Evolutionary conservation across 2,888 invertebrate genomes (phyloP).

Genomic region (Diplazon laetatorius): DNA sequence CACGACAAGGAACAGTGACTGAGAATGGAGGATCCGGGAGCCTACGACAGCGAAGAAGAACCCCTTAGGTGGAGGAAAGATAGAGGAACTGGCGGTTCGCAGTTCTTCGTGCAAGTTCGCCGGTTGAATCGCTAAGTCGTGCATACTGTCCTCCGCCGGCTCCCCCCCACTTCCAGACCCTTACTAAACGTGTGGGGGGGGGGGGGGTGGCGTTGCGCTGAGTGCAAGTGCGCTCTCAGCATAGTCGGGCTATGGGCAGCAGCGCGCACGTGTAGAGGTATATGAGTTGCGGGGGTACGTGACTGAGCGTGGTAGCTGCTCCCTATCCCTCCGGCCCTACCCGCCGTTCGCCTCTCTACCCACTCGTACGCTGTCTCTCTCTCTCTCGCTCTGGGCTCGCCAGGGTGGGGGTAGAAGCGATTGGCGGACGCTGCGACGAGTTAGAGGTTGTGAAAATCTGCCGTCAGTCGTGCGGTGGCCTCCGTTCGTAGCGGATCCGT

Average conservation of each 20-base stretch:
- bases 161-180: too few relatives aligned
- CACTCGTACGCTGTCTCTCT: slow-evolving; percentile 25
- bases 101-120: slow-evolving; percentile 70
- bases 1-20: slow-evolving; percentile 38
- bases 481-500: slow-evolving; percentile 73
- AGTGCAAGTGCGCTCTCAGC: slow-evolving; percentile 23
- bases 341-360: slow-evolving; percentile 5
- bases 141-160: slow-evolving; percentile 64
- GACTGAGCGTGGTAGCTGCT: slow-evolving; percentile 56
- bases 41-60: slow-evolving; percentile 5
- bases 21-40: slow-evolving; percentile 16
- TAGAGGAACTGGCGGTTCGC: slow-evolving; percentile 70
- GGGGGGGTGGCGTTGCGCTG: slow-evolving; percentile 14
- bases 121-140: slow-evolving; percentile 68
- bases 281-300: slow-evolving; percentile 56
- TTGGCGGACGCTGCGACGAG: slow-evolving; percentile 79
- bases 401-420: slow-evolving; percentile 72
- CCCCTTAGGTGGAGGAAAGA: slow-evolving; percentile 51
- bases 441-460: slow-evolving; percentile 78
- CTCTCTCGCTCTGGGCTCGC: slow-evolving; percentile 53
- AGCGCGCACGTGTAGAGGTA: slow-evolving; percentile 58
- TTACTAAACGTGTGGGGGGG: slow-evolving; percentile 39
- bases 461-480: slow-evolving; percentile 80
- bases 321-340: slow-evolving; percentile 50
- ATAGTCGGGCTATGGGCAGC: slow-evolving; percentile 54